Conservation (phyloP, 2,797 vertebrate species). For the Cyclura pinguis region DNA sequence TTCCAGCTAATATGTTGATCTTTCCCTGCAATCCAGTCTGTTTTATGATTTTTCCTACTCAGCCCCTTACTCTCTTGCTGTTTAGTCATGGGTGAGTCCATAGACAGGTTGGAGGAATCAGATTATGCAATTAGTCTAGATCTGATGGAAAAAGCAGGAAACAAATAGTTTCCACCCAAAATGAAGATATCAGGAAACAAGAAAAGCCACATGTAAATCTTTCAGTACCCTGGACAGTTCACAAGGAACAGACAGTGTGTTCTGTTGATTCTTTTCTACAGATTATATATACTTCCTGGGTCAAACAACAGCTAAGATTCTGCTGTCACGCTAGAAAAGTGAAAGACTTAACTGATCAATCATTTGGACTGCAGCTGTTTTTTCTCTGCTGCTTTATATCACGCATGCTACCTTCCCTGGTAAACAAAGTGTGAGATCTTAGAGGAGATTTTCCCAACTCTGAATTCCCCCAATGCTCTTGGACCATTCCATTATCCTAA, state of each 20-base stretch:
- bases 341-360: neutral
- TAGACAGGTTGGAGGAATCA: neutral
- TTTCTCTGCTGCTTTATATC: neutral
- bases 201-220: neutral
- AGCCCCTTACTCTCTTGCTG: neutral
- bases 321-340: neutral
- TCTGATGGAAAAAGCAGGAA: neutral
- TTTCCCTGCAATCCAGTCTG: too few relatives aligned
- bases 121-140: too few relatives aligned
- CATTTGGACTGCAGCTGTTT: neutral
- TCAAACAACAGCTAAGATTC: neutral
- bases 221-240: conserved; percentile 10
- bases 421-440: neutral
- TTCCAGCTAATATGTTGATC: too few relatives aligned
- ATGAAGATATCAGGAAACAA: neutral
- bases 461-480: too few relatives aligned
- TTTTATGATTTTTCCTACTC: neutral
- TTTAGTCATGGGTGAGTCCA: neutral
- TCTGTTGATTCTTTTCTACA: neutral
- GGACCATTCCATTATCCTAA: too few relatives aligned
- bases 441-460: neutral
- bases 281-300: too few relatives aligned
- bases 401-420: neutral
- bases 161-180: neutral
- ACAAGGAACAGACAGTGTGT: neutral